Conservation (phyloP, 2,888 invertebrate genomes). For the Anoplius nigerrimus region DNA sequence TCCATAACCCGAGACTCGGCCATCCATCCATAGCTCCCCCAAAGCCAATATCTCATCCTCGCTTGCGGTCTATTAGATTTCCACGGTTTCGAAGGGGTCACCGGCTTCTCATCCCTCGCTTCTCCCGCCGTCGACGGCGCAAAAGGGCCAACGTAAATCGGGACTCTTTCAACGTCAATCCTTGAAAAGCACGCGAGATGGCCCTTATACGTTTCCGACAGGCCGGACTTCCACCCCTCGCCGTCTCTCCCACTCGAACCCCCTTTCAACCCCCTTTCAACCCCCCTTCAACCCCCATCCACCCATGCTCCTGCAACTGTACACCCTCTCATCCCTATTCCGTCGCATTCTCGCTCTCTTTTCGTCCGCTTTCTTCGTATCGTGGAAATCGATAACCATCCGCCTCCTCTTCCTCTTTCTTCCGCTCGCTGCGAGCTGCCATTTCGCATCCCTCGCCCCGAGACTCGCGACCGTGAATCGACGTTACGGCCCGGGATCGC, state of each 20-base stretch:
- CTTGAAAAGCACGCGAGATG: conserved; percentile 52
- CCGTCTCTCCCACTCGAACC: too few species aligned
- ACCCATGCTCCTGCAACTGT: too few species aligned
- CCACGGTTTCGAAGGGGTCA: conserved; percentile 59
- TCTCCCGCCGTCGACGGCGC: conserved; percentile 17
- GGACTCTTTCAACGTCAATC: conserved; percentile 60
- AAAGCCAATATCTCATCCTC: conserved; percentile 67
- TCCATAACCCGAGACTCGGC: not conserved
- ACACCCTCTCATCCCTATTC: too few species aligned
- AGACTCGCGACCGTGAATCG: conserved; percentile 22
- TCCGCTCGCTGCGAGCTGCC: not conserved
- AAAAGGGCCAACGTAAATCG: conserved; percentile 52
- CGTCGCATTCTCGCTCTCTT: not conserved
- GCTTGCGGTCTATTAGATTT: conserved; percentile 69
- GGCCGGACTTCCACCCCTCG: conserved; percentile 5
- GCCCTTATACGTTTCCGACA: conserved; percentile 51
- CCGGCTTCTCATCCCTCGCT: conserved; percentile 25
- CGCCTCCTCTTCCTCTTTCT: conserved; percentile 5
- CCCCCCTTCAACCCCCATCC: too few species aligned
- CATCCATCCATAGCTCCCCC: conserved; percentile 54
- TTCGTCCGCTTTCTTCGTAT: conserved; percentile 28
- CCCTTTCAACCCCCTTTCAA: too few species aligned
- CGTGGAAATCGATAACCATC: conserved; percentile 46
- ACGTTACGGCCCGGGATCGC: conserved; percentile 5
- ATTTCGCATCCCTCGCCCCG: not conserved